phyloP scores from a whole-genome alignment of 2,113 vertebrate species.

The Amphiprion ocellaris region DNA sequence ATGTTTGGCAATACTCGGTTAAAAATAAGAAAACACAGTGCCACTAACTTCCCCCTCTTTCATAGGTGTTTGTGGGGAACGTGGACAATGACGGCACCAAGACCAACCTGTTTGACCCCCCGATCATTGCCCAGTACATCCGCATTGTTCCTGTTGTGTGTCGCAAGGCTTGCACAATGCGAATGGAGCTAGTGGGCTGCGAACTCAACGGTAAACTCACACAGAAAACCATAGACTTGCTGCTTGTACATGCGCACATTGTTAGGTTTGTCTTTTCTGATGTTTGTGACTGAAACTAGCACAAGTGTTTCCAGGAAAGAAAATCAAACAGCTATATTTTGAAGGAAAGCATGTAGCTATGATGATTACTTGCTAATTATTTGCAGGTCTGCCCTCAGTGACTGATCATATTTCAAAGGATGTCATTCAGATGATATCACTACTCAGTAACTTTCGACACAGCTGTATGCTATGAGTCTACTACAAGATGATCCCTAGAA shows the following conservation, averaged over 20 bases:
- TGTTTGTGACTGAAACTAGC: constrained; percentile 1
- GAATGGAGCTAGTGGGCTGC: constrained; percentile 96
- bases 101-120: constrained; percentile 89
- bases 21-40: neutral
- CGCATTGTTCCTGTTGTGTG: constrained; percentile 89
- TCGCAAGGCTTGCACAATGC: constrained; percentile 91
- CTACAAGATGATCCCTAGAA: constrained; percentile 7
- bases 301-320: neutral
- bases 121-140: constrained; percentile 90
- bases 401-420: constrained; percentile 32
- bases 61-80: constrained; percentile 91
- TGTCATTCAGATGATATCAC: constrained; percentile 6
- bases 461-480: neutral
- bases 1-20: too few species aligned
- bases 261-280: neutral
- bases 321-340: neutral
- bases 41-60: neutral
- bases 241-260: neutral
- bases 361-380: constrained; percentile 28
- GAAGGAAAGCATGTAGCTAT: neutral
- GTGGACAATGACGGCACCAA: constrained; percentile 86
- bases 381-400: constrained; percentile 14
- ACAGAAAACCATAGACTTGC: neutral
- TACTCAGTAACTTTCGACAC: constrained; percentile 3
- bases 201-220: constrained; percentile 91